These are phyloP conservation scores for Gerris buenoi DNA, from an alignment of 1,140 invertebrate genomes.

Conservation along the genomic window DNA sequence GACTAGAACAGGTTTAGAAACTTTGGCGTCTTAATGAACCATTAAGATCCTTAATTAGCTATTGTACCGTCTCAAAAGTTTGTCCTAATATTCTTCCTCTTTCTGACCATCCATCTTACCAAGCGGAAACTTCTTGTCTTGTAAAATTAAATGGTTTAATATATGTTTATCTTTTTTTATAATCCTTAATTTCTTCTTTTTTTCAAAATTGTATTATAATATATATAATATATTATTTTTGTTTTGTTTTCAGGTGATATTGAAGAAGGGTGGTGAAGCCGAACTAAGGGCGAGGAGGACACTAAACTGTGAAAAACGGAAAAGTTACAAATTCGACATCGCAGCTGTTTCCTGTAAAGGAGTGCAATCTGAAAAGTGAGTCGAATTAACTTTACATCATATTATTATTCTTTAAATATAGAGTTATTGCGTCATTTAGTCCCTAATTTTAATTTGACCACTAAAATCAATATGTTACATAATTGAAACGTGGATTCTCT, in stretches of 20 bases:
- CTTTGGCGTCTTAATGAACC: too few relatives aligned
- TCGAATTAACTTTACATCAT: slow-evolving; percentile 9
- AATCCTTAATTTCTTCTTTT: background rate
- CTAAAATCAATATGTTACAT: too few relatives aligned
- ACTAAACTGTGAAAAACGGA: slow-evolving; percentile 84
- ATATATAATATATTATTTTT: slow-evolving; percentile 5
- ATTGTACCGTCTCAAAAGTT: background rate
- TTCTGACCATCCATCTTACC: background rate
- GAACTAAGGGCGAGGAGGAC: slow-evolving; percentile 58
- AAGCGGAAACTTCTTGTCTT: background rate
- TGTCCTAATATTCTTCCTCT: background rate
- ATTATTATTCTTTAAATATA: background rate
- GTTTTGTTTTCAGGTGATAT: slow-evolving; percentile 32
- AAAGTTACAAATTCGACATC: slow-evolving; percentile 90
- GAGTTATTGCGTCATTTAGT: background rate
- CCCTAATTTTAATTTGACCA: background rate
- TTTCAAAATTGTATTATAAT: background rate
- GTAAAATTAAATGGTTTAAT: too few relatives aligned
- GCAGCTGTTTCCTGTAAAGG: slow-evolving; percentile 79
- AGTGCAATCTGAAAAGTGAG: slow-evolving; percentile 67
- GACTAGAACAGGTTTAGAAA: too few relatives aligned
- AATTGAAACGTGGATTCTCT: too few relatives aligned
- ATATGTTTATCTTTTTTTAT: too few relatives aligned
- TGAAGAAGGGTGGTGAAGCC: slow-evolving; percentile 38
- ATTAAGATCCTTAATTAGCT: background rate